Evolutionary conservation across 2,797 vertebrate species (phyloP).

Genomic region (Babyrousa celebensis): DNA sequence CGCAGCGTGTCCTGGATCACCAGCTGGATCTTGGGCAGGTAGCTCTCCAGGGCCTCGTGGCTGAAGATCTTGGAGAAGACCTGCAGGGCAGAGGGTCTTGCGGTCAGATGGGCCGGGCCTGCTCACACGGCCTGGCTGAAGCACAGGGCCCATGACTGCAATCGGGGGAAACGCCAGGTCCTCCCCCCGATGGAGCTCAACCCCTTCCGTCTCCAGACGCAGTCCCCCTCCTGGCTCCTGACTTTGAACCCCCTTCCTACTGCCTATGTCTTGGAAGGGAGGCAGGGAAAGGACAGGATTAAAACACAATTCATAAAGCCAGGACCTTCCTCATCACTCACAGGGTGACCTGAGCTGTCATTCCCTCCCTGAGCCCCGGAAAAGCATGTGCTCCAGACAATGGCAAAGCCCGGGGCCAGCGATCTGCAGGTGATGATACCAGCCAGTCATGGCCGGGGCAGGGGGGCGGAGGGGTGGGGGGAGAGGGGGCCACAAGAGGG

Average conservation of each 20-base stretch:
- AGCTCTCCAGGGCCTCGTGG: conserved; percentile 97
- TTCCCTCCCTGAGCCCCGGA: not conserved
- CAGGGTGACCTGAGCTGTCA: not conserved
- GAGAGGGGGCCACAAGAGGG: no score
- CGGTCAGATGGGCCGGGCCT: conserved; percentile 25
- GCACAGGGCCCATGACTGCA: not conserved
- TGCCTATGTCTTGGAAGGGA: not conserved
- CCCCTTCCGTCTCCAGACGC: not conserved
- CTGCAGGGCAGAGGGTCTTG: conserved; percentile 85
- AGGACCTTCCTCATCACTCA: not conserved
- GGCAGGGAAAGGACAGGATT: not conserved
- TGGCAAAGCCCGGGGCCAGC: not conserved
- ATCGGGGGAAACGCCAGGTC: conserved; percentile 72
- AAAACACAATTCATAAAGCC: not conserved
- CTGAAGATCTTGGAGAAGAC: conserved; percentile 99
- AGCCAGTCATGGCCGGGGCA: no score
- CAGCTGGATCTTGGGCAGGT: conserved; percentile 98
- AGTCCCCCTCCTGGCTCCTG: not conserved
- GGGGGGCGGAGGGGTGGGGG: not conserved
- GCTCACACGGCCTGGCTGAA: not conserved
- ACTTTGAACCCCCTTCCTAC: not conserved
- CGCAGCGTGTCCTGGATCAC: conserved; percentile 98
- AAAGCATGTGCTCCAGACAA: not conserved
- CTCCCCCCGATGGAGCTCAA: not conserved
- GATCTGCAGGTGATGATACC: not conserved